These are phyloP conservation scores for Falco novaeseelandiae DNA, from an alignment of 2,797 vertebrate genomes.

Conservation along the genomic window DNA sequence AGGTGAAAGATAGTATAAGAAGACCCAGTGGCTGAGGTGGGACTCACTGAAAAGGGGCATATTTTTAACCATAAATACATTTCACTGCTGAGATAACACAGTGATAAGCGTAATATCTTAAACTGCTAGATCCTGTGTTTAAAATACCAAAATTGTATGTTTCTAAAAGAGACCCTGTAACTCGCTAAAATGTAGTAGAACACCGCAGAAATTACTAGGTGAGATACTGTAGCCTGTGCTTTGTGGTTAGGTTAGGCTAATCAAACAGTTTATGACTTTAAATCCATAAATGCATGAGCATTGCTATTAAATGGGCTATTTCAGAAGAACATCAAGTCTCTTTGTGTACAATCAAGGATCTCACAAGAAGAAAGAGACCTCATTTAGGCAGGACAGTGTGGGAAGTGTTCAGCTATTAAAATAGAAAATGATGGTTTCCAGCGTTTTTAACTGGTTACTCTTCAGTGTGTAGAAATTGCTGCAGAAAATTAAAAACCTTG, in stretches of 20 bases:
- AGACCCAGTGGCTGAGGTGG: background rate
- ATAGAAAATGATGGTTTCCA: conserved; percentile 10
- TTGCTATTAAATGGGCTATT: conserved; percentile 20
- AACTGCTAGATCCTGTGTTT: background rate
- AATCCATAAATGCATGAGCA: background rate
- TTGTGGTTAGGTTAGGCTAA: background rate
- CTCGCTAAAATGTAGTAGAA: background rate
- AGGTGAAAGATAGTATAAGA: background rate
- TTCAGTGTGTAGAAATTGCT: conserved; percentile 11
- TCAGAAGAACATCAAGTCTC: background rate
- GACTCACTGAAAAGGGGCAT: background rate
- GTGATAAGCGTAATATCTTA: background rate
- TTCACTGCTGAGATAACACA: background rate
- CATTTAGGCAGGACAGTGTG: conserved; percentile 41
- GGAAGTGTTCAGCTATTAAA: conserved; percentile 45
- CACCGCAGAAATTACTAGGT: background rate
- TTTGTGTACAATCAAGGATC: conserved; percentile 15
- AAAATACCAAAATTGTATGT: background rate
- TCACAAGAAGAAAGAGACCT: background rate
- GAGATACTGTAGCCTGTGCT: background rate
- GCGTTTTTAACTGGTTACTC: conserved; percentile 6
- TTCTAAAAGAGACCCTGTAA: background rate
- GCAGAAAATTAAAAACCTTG: conserved; percentile 54
- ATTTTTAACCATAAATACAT: background rate
- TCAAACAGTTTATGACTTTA: conserved; percentile 5